phyloP scores from a whole-genome alignment of 2,888 invertebrate genomes.

The Girardia tigrina region DNA sequence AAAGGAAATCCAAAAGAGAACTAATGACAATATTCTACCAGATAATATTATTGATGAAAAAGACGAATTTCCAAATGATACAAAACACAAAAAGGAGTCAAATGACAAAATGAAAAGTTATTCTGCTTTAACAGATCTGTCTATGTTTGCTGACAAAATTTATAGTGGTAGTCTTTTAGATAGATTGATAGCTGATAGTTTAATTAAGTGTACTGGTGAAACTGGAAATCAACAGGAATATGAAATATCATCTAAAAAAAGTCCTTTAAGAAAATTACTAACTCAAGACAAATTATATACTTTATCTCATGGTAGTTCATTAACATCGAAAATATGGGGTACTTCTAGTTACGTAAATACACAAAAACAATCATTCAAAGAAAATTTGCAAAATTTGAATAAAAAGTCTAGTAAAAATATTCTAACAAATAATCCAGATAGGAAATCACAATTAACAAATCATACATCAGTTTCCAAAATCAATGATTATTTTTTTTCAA shows the following conservation, averaged over 20 bases:
- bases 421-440: not conserved
- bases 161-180: not conserved
- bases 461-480: not conserved
- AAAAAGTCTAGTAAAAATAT: not conserved
- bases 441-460: not conserved
- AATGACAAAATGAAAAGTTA: too few relatives aligned
- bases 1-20: too few relatives aligned
- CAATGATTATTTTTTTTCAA: conserved; percentile 7
- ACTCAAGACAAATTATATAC: not conserved
- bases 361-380: not conserved
- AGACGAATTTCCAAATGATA: too few relatives aligned
- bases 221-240: not conserved
- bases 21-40: too few relatives aligned
- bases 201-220: not conserved
- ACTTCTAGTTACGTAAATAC: not conserved
- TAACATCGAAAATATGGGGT: not conserved
- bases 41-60: too few relatives aligned
- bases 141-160: not conserved
- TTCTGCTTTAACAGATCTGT: too few relatives aligned
- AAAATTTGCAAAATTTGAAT: not conserved
- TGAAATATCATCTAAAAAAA: not conserved
- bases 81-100: too few relatives aligned
- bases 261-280: not conserved
- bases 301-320: not conserved
- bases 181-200: not conserved